Evolutionary conservation across 30 jellyfish, hydroid and myxozoan species (phyloP).

Genomic region (Morbakka virulenta): DNA sequence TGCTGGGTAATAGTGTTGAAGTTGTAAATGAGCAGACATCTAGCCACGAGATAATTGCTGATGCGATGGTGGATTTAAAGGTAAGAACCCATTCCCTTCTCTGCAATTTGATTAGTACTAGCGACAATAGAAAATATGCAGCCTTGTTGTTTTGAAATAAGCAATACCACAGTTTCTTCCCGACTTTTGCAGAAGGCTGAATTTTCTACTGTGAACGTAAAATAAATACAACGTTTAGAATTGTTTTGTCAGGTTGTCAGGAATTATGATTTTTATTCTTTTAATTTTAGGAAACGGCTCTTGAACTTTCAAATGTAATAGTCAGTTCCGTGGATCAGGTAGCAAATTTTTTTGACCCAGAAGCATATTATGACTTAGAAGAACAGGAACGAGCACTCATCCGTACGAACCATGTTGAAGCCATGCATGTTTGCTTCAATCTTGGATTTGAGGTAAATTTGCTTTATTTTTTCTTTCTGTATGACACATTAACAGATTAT

Average conservation of each 20-base stretch:
- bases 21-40: slow-evolving; percentile 83
- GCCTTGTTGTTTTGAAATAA: no score
- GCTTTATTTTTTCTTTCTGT: no score
- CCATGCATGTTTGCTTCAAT: slow-evolving; percentile 76
- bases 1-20: slow-evolving; percentile 59
- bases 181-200: background rate
- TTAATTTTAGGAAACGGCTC: slow-evolving; percentile 70
- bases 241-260: no score
- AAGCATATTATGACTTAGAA: slow-evolving; percentile 38
- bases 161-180: no score
- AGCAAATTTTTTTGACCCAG: slow-evolving; percentile 36
- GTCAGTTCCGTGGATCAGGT: slow-evolving; percentile 59
- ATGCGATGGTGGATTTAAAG: slow-evolving; percentile 70
- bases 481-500: no score
- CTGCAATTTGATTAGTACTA: background rate
- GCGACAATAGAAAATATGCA: no score
- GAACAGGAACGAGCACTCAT: slow-evolving; percentile 46
- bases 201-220: no score
- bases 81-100: slow-evolving; percentile 19
- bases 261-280: no score
- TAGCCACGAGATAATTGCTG: slow-evolving; percentile 86
- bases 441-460: slow-evolving; percentile 99
- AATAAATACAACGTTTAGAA: no score
- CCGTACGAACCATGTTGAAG: slow-evolving; percentile 63
- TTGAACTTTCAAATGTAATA: slow-evolving; percentile 69